Conservation (phyloP, 2,888 invertebrate species). For the Cephus spinipes region DNA sequence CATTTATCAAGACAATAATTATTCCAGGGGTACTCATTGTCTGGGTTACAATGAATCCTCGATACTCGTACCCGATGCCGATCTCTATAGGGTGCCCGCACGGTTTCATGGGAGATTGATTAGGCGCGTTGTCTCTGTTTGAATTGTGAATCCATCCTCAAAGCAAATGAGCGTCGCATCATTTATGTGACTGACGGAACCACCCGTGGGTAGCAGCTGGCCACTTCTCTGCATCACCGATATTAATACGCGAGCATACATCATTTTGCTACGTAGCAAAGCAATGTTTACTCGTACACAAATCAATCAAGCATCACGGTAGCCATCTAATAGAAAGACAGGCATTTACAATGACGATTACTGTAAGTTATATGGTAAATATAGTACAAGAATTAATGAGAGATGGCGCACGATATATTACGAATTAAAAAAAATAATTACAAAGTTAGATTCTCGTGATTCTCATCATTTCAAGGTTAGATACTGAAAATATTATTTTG, state of each 20-base stretch:
- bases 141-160: conserved; percentile 57
- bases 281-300: conserved; percentile 57
- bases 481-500: background rate
- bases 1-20: background rate
- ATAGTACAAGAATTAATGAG: background rate
- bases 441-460: background rate
- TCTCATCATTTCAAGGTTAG: conserved; percentile 6
- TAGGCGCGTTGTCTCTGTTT: conserved; percentile 50
- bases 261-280: conserved; percentile 50
- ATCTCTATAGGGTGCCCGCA: conserved; percentile 21
- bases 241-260: conserved; percentile 59
- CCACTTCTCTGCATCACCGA: conserved; percentile 54
- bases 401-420: background rate
- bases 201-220: conserved; percentile 57
- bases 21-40: background rate
- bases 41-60: background rate
- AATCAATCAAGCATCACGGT: conserved; percentile 45
- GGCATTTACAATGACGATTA: background rate
- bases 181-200: conserved; percentile 51
- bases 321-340: background rate
- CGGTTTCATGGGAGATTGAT: conserved; percentile 54
- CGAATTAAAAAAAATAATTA: background rate
- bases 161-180: conserved; percentile 61
- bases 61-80: background rate
- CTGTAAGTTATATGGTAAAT: background rate